These are phyloP conservation scores for Isurus oxyrinchus DNA, from an alignment of 2,113 vertebrate species.

Conservation along the genomic window DNA sequence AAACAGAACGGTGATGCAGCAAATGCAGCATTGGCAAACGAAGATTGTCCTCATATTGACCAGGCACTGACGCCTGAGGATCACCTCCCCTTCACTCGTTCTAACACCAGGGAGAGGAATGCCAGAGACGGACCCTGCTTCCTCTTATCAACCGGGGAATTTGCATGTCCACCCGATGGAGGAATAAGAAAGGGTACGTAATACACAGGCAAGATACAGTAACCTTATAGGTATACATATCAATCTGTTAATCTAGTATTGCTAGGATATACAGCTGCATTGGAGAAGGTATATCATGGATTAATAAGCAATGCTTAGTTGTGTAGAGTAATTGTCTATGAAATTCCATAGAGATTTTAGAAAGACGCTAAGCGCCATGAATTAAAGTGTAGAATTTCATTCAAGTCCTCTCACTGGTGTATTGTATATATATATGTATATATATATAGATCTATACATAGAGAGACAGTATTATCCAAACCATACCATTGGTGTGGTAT, in stretches of 20 bases:
- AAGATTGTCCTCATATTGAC: slow-evolving; percentile 99
- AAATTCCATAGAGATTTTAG: slow-evolving; percentile 37
- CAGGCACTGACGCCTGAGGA: slow-evolving; percentile 96
- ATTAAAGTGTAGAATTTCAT: slow-evolving; percentile 42
- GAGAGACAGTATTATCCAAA: slow-evolving; percentile 47
- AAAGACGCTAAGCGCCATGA: slow-evolving; percentile 37
- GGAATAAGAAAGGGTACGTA: slow-evolving; percentile 99
- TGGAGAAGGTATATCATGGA: slow-evolving; percentile 29
- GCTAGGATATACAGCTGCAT: slow-evolving; percentile 36
- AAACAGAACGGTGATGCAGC: slow-evolving; percentile 96
- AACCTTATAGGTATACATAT: slow-evolving; percentile 35
- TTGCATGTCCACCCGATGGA: slow-evolving; percentile 88
- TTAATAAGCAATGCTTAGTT: slow-evolving; percentile 36
- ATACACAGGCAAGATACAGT: slow-evolving; percentile 42
- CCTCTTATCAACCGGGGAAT: slow-evolving; percentile 95
- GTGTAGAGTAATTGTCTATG: slow-evolving; percentile 37
- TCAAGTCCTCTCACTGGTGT: slow-evolving; percentile 51
- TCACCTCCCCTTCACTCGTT: slow-evolving; percentile 89
- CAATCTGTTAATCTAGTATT: slow-evolving; percentile 37
- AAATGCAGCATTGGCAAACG: slow-evolving; percentile 93
- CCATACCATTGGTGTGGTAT: slow-evolving; percentile 47
- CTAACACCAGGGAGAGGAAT: slow-evolving; percentile 72
- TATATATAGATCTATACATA: slow-evolving; percentile 46
- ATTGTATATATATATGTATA: slow-evolving; percentile 48
- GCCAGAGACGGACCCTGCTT: slow-evolving; percentile 85